phyloP scores from a whole-genome alignment of 2,113 vertebrate genomes.

The Chelonoidis abingdonii region DNA sequence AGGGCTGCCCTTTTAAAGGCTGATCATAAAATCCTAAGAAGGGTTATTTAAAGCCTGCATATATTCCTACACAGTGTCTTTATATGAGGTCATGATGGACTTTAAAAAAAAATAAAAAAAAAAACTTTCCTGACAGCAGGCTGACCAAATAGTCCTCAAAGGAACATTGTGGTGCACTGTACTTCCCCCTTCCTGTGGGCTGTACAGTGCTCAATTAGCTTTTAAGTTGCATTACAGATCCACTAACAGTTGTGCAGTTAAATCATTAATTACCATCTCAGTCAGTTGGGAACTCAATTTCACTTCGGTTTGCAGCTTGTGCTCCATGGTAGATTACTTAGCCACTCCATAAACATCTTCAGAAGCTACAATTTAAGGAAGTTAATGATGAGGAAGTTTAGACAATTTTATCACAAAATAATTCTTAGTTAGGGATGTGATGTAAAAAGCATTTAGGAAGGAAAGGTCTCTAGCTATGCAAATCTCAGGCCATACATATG shows the following conservation, averaged over 20 bases:
- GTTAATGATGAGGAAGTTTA: conserved; percentile 65
- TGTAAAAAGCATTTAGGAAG: conserved; percentile 29
- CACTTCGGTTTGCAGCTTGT: conserved; percentile 77
- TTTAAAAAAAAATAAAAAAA: not conserved
- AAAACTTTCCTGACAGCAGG: conserved; percentile 46
- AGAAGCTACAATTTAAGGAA: conserved; percentile 72
- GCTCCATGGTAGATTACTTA: conserved; percentile 74
- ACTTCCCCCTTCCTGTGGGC: conserved; percentile 59
- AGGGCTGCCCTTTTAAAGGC: conserved; percentile 61
- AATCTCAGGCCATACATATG: not conserved
- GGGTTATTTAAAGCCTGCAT: conserved; percentile 19
- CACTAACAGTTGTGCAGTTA: conserved; percentile 76
- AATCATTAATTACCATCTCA: conserved; percentile 79
- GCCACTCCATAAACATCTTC: conserved; percentile 76
- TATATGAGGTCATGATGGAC: not conserved
- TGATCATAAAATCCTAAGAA: conserved; percentile 50
- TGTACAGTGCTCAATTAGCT: conserved; percentile 75
- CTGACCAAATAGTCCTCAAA: conserved; percentile 65
- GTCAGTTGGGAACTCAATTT: conserved; percentile 76
- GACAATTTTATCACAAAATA: conserved; percentile 71
- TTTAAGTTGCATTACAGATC: conserved; percentile 78
- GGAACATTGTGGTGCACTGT: conserved; percentile 54
- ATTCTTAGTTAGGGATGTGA: conserved; percentile 65
- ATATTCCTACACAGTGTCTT: conserved; percentile 47
- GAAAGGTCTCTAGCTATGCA: conserved; percentile 26